These are phyloP conservation scores for Adelges cooleyi DNA, from an alignment of 1,140 invertebrate species.

Conservation along the genomic window DNA sequence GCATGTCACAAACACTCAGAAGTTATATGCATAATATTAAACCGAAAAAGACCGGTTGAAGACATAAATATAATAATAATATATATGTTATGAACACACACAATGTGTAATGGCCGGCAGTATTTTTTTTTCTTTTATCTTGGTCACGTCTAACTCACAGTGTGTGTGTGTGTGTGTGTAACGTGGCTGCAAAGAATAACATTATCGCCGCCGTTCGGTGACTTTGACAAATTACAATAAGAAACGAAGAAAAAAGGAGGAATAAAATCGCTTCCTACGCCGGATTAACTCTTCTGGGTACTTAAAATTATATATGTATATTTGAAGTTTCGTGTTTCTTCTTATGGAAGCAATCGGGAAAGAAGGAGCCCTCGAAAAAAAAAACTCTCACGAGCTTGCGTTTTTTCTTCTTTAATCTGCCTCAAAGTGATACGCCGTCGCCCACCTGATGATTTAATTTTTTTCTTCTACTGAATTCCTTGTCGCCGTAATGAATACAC, in stretches of 20 bases:
- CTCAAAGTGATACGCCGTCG: background rate
- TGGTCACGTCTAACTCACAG: background rate
- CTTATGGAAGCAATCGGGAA: too few species aligned
- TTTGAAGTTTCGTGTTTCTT: too few species aligned
- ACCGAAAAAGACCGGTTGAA: slow-evolving; percentile 2
- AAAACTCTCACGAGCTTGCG: background rate
- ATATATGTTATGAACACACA: background rate
- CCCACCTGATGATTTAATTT: background rate
- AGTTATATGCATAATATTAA: background rate
- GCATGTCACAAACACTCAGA: too few species aligned
- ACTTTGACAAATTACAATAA: slow-evolving; percentile 26
- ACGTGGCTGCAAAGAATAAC: slow-evolving; percentile 23
- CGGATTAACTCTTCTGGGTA: slow-evolving; percentile 21
- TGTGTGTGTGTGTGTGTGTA: background rate
- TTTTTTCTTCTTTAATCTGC: slow-evolving; percentile 3
- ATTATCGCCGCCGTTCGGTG: slow-evolving; percentile 5
- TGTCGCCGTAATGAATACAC: too few species aligned
- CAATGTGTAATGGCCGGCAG: slow-evolving; percentile 1
- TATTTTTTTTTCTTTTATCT: slow-evolving; percentile 9
- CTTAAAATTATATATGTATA: slow-evolving; percentile 9
- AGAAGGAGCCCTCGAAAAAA: background rate
- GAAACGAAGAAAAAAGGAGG: background rate
- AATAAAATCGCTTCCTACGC: slow-evolving; percentile 23
- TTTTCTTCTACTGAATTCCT: background rate
- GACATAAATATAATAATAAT: background rate